phyloP scores from a whole-genome alignment of 2,888 invertebrate genomes.

The Isoperla grammatica region DNA sequence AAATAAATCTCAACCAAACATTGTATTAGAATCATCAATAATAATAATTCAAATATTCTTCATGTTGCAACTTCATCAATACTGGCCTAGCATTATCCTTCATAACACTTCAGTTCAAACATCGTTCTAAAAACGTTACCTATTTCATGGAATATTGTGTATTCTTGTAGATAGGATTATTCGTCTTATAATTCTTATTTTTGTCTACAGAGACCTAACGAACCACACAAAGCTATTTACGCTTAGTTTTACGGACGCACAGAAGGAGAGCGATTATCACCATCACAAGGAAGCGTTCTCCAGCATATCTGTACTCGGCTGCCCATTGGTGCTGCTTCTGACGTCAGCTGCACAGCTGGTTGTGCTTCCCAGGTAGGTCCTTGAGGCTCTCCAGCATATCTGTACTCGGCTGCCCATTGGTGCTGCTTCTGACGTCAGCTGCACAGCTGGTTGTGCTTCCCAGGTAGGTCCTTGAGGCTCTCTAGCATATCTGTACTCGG shows the following conservation, averaged over 20 bases:
- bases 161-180: too few species aligned
- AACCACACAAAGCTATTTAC: constrained; percentile 61
- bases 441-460: constrained; percentile 54
- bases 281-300: constrained; percentile 60
- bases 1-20: too few species aligned
- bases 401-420: constrained; percentile 58
- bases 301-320: constrained; percentile 57
- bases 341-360: constrained; percentile 49
- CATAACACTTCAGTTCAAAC: too few species aligned
- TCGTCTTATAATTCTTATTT: too few species aligned
- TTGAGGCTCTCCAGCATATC: constrained; percentile 33
- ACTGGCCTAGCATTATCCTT: too few species aligned
- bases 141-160: too few species aligned
- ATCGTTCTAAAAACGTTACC: too few species aligned
- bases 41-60: constrained; percentile 2
- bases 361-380: constrained; percentile 51
- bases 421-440: constrained; percentile 48
- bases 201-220: constrained; percentile 52
- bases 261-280: constrained; percentile 62
- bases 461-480: too few species aligned
- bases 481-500: constrained; percentile 59
- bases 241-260: constrained; percentile 59
- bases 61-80: background rate
- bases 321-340: constrained; percentile 55
- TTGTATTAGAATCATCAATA: background rate